phyloP scores from a whole-genome alignment of 2,888 invertebrate genomes.

The Hecatera dysodea region DNA sequence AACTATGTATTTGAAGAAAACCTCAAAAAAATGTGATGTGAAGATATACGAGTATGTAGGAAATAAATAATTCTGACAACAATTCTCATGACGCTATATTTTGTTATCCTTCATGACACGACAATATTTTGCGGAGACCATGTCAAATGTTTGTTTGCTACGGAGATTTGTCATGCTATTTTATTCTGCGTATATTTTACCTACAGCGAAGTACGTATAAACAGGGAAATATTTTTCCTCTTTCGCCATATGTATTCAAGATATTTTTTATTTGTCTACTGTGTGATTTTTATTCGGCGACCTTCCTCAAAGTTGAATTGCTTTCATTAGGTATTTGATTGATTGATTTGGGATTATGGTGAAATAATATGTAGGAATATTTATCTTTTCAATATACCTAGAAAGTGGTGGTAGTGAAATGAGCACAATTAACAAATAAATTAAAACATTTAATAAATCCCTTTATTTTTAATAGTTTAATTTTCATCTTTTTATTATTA shows the following conservation, averaged over 20 bases:
- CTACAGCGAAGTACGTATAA: slow-evolving; percentile 3
- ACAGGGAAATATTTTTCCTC: slow-evolving; percentile 13
- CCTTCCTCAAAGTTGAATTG: slow-evolving; percentile 32
- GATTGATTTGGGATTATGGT: slow-evolving; percentile 16
- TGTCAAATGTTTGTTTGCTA: slow-evolving; percentile 46
- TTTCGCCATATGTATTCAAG: not conserved
- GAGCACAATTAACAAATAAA: slow-evolving; percentile 53
- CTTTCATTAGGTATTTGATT: slow-evolving; percentile 10
- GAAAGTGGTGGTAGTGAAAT: slow-evolving; percentile 11
- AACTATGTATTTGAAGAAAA: not conserved
- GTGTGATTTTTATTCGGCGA: not conserved
- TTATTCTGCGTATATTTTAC: slow-evolving; percentile 28
- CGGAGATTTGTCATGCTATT: slow-evolving; percentile 28
- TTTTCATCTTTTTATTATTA: slow-evolving; percentile 73
- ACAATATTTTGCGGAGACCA: slow-evolving; percentile 35
- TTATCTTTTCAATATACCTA: not conserved
- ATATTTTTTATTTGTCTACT: slow-evolving; percentile 19
- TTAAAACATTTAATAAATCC: slow-evolving; percentile 77
- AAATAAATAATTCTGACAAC: slow-evolving; percentile 33
- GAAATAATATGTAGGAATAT: not conserved
- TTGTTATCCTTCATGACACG: slow-evolving; percentile 24
- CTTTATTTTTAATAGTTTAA: slow-evolving; percentile 78
- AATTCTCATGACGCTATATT: slow-evolving; percentile 19
- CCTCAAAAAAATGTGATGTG: not conserved
- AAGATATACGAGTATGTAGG: not conserved